phyloP scores from a whole-genome alignment of 37 sponge, comb jelly and placozoan genomes.

The Aplysina aerophoba region DNA sequence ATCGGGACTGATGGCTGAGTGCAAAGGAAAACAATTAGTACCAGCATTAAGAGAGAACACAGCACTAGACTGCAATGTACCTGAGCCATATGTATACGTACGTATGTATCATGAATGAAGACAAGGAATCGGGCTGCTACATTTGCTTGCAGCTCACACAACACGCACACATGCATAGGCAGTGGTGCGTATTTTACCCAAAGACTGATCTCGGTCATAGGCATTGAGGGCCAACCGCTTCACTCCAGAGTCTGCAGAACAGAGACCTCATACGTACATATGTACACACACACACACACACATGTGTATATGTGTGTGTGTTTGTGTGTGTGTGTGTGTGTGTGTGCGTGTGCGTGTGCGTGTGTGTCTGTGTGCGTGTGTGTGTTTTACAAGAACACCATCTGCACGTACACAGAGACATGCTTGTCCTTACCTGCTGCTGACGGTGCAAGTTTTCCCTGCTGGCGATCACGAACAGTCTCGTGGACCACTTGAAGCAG shows the following conservation, averaged over 20 bases:
- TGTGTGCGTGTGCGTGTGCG: too few species aligned
- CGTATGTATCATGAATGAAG: too few species aligned
- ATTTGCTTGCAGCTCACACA: too few species aligned
- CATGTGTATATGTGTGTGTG: too few species aligned
- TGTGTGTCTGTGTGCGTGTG: too few species aligned
- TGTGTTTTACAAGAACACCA: too few species aligned
- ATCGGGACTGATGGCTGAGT: constrained; percentile 86
- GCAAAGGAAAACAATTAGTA: not conserved
- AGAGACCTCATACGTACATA: not conserved
- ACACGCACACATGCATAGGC: not conserved
- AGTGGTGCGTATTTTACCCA: too few species aligned
- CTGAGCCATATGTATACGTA: not conserved
- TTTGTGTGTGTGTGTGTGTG: too few species aligned
- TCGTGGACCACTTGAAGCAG: constrained; percentile 92
- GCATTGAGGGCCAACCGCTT: constrained; percentile 54
- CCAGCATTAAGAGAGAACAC: not conserved
- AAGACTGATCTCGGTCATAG: constrained; percentile 71
- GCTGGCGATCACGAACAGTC: constrained; percentile 59
- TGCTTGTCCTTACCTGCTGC: not conserved
- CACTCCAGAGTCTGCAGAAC: not conserved
- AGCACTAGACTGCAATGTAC: not conserved
- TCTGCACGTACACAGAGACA: too few species aligned
- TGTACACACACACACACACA: not conserved
- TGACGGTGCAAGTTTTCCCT: constrained; percentile 37
- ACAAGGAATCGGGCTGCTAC: too few species aligned